Conservation (phyloP, 92 coral and sea anemone species). For the Porites evermanni region DNA sequence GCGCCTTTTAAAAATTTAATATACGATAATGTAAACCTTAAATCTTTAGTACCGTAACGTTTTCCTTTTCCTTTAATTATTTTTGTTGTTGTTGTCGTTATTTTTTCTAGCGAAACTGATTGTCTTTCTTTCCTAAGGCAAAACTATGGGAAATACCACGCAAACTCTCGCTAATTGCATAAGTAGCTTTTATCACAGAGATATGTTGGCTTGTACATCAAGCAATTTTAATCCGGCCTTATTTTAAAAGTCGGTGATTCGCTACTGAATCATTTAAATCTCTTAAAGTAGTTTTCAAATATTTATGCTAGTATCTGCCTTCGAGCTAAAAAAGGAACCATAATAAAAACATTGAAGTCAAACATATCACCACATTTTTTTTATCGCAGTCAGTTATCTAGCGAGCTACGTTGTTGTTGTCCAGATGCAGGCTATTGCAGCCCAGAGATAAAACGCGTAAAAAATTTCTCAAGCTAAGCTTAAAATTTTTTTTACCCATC, state of each 20-base stretch:
- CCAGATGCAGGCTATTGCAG: too few relatives aligned
- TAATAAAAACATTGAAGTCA: background rate
- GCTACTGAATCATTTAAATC: background rate
- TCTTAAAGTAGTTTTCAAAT: constrained; percentile 24
- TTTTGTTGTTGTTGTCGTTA: too few relatives aligned
- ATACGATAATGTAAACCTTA: too few relatives aligned
- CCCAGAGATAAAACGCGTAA: too few relatives aligned
- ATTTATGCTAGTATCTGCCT: constrained; percentile 38
- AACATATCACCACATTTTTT: background rate
- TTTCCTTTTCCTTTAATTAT: too few relatives aligned
- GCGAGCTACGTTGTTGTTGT: background rate
- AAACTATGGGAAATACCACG: background rate
- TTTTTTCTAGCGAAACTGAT: too few relatives aligned
- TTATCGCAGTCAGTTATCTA: background rate
- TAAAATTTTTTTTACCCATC: too few relatives aligned
- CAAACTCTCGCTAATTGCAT: background rate
- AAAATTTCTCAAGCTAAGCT: too few relatives aligned
- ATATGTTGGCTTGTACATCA: constrained; percentile 2
- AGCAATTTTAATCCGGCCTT: constrained; percentile 11
- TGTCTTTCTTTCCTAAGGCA: too few relatives aligned
- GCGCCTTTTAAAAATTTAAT: too few relatives aligned
- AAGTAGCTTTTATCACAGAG: constrained; percentile 5
- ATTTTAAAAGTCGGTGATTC: background rate
- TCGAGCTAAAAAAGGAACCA: background rate
- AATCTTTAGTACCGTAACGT: too few relatives aligned